phyloP scores from a whole-genome alignment of 2,888 invertebrate genomes.

The Galerucella calmariensis region DNA sequence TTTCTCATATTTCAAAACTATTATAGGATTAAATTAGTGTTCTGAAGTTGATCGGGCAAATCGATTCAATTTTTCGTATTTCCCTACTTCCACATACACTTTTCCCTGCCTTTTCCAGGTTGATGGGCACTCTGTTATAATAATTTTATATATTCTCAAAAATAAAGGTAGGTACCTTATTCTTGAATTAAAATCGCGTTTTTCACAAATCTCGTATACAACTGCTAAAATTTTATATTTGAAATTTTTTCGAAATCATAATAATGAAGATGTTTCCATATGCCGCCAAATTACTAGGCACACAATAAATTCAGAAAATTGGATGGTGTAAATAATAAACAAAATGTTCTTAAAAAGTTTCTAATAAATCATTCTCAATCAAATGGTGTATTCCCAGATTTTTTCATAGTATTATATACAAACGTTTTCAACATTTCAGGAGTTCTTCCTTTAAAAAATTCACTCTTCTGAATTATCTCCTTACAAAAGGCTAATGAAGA shows the following conservation, averaged over 20 bases:
- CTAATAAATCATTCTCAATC: neutral
- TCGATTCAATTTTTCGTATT: no score
- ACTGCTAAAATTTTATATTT: no score
- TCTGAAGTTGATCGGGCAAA: no score
- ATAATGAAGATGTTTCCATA: neutral
- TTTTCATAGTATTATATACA: neutral
- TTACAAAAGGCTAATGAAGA: slow-evolving; percentile 10
- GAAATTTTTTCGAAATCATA: no score
- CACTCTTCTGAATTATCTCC: slow-evolving; percentile 9
- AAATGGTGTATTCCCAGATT: neutral
- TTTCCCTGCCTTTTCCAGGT: no score
- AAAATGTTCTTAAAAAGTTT: slow-evolving; percentile 4
- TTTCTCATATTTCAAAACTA: no score
- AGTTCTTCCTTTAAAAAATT: slow-evolving; percentile 8
- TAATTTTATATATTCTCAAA: neutral
- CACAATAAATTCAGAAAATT: neutral
- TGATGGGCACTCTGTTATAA: no score
- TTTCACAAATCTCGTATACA: no score
- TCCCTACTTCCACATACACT: no score
- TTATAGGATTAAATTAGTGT: no score
- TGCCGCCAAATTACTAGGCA: neutral
- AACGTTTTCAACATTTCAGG: slow-evolving; percentile 12
- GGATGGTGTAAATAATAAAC: neutral
- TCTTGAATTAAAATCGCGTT: neutral
- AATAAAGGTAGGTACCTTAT: neutral